Conservation (phyloP, 2,888 invertebrate genomes). For the Drosophila ustulata region DNA sequence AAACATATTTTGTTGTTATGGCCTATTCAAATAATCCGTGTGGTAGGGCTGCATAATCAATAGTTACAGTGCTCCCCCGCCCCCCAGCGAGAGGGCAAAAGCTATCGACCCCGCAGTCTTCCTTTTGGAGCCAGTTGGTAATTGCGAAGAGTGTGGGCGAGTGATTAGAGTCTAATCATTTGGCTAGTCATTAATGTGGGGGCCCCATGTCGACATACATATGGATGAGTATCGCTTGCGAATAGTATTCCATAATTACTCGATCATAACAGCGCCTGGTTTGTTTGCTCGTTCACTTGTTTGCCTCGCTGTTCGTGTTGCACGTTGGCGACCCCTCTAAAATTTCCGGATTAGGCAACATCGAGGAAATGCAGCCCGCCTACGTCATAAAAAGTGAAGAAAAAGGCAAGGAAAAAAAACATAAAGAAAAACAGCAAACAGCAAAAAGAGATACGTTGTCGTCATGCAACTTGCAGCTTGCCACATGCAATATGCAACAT, state of each 20-base stretch:
- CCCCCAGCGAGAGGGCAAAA: background rate
- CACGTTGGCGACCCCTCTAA: slow-evolving; percentile 18
- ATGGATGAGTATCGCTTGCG: slow-evolving; percentile 19
- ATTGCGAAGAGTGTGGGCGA: background rate
- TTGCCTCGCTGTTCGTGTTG: slow-evolving; percentile 36
- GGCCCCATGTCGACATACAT: slow-evolving; percentile 6
- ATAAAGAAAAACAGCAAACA: background rate
- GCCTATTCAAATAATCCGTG: background rate
- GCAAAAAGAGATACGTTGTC: slow-evolving; percentile 38
- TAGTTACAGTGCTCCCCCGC: background rate
- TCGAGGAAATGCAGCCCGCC: slow-evolving; percentile 63
- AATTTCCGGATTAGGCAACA: slow-evolving; percentile 63
- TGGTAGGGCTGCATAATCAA: background rate
- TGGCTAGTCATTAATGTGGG: slow-evolving; percentile 11
- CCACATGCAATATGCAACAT: slow-evolving; percentile 38
- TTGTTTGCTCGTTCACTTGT: background rate
- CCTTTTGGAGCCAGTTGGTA: background rate
- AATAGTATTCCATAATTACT: slow-evolving; percentile 34
- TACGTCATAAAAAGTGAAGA: slow-evolving; percentile 52
- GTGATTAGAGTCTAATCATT: slow-evolving; percentile 7
- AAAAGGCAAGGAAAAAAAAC: slow-evolving; percentile 9
- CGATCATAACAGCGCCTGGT: slow-evolving; percentile 49
- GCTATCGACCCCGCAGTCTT: background rate
- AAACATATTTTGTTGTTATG: too few species aligned
- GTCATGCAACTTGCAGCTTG: slow-evolving; percentile 50